Conservation (phyloP, 2,113 vertebrate genomes). For the Oxyura jamaicensis region DNA sequence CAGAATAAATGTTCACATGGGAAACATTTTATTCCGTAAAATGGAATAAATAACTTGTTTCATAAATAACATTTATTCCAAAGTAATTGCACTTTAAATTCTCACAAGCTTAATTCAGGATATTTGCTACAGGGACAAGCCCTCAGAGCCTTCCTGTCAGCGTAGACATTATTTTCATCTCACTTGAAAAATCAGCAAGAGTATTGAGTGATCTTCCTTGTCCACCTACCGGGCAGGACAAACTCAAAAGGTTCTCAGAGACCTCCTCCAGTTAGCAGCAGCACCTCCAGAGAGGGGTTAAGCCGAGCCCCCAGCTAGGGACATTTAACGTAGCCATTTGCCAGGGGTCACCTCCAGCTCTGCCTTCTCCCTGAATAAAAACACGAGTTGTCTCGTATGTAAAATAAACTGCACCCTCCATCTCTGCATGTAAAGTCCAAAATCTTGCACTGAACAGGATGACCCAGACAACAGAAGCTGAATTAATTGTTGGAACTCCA, state of each 20-base stretch:
- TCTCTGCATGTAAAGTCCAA: no score
- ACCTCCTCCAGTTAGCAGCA: not conserved
- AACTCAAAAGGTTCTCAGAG: not conserved
- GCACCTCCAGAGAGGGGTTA: not conserved
- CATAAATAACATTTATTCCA: not conserved
- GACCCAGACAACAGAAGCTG: not conserved
- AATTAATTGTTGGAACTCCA: not conserved
- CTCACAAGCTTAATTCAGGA: not conserved
- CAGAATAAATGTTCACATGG: not conserved
- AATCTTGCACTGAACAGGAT: not conserved
- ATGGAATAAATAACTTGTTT: no score
- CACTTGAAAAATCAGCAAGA: not conserved
- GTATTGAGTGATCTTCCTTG: not conserved
- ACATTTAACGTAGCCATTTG: rapidly evolving
- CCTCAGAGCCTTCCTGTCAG: not conserved
- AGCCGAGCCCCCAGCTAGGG: not conserved
- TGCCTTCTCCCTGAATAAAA: not conserved
- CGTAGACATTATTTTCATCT: not conserved
- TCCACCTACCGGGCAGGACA: not conserved
- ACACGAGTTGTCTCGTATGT: not conserved
- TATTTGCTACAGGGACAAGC: not conserved
- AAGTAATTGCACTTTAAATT: not conserved
- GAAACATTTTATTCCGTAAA: not conserved
- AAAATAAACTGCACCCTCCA: no score
- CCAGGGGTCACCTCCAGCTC: not conserved